Base-by-base conservation (phyloP, 2,797 vertebrate genomes). In the Melanotaenia trifasciata region DNA sequence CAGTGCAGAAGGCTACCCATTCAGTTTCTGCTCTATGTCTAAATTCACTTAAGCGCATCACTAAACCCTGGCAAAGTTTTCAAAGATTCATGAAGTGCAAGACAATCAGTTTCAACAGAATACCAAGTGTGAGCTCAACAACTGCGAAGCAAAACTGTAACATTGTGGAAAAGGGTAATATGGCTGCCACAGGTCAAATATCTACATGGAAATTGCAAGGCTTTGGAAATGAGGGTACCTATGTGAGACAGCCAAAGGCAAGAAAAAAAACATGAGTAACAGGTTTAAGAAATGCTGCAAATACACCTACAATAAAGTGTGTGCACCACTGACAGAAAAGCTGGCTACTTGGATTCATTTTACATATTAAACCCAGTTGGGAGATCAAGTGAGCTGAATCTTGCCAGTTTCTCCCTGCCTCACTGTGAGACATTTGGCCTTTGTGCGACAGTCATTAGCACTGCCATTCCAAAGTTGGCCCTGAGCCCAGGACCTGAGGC, bases 401-500 rank as follows among this genome's bases (percentile, higher is more conserved):
- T 75, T 30, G 70, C 81, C 83, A 83, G 82, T 76, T 71, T 86
- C 80, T 84, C 75, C 67, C 79, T 67, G 65, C 78, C 58, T 88
- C 81, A 33, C 89, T 72, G 78, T 38, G 79, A 93, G 86, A 91
- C 89, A 83, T 91, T 92, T 94, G 89, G 91, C 89, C 89, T 89
- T 89, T 85, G 89, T 93, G 91, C 62, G 84, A 88, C 89, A 89
- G 89, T 87, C 92, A 92, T 94, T 94, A 92, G 87, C 90, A 68
- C 87, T 81, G 84, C 78, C 89, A 87, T 86, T 89, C 83, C 69
- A 84, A 78, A 69, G 64, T 40, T 94, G 93, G 93, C 87, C 50
- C 13, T 0, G 20, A 78, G 90, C 90, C 92, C 83, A 24, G 65
- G 30, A 67, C 75, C 79, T 53, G 50, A 67, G 61, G 83, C 51